A percentile compares a stretch with the other conserved stretches of the same genome.
These are phyloP conservation scores for Euura saliciscinereae DNA, from an alignment of 1,140 invertebrate genomes.

Conservation along the genomic window DNA sequence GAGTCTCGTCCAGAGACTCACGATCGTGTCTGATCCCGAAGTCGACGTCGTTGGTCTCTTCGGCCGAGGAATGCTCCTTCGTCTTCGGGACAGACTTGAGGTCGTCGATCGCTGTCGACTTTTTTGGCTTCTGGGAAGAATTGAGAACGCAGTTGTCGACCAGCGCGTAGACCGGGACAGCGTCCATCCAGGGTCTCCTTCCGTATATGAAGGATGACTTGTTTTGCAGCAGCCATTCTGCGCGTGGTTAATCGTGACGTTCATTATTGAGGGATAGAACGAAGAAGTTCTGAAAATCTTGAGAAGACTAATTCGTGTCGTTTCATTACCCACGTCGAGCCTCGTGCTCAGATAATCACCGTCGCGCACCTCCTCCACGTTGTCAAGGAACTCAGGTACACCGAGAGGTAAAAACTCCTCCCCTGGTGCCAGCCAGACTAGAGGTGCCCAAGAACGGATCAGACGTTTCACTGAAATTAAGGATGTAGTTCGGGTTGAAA, in stretches of 20 bases:
- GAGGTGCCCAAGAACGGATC: slow-evolving; percentile 65
- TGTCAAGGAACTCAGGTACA: slow-evolving; percentile 66
- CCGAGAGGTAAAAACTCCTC: slow-evolving; percentile 67
- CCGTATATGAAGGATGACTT: slow-evolving; percentile 66
- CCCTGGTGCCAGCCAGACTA: slow-evolving; percentile 69
- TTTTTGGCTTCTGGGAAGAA: slow-evolving; percentile 33
- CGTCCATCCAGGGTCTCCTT: slow-evolving; percentile 59
- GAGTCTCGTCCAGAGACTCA: not conserved
- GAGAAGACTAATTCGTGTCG: no score
- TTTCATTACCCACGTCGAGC: slow-evolving; percentile 55
- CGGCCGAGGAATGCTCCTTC: not conserved
- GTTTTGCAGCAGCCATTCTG: slow-evolving; percentile 61
- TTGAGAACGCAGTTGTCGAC: slow-evolving; percentile 53
- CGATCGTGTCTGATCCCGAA: slow-evolving; percentile 13
- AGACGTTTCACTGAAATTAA: slow-evolving; percentile 59
- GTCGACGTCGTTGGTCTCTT: slow-evolving; percentile 15
- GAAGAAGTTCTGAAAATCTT: no score
- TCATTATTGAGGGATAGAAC: not conserved
- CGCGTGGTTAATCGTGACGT: slow-evolving; percentile 19
- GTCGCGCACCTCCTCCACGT: slow-evolving; percentile 59
- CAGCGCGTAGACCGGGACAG: slow-evolving; percentile 67
- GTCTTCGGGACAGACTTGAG: slow-evolving; percentile 11
- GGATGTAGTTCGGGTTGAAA: no score
- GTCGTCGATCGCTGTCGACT: slow-evolving; percentile 22
- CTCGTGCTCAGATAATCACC: slow-evolving; percentile 63